Percentiles rank a stretch among this genome's conserved stretches.
phyloP scores from a whole-genome alignment of 2,113 vertebrate genomes.

The Rhinopomastus cyanomelas region DNA sequence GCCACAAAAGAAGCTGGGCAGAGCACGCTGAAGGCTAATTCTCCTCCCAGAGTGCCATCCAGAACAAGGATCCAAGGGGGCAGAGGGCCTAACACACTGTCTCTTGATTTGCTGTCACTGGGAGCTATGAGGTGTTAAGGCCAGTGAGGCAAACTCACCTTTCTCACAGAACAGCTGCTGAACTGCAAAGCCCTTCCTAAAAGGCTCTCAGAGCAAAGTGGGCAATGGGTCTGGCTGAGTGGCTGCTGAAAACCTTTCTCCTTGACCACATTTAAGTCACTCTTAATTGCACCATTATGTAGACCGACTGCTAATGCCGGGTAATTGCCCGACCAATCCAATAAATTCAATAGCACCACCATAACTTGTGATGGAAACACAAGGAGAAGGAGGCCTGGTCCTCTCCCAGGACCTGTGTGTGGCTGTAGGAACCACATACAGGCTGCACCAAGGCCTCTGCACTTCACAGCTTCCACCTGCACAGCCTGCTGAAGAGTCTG shows the following conservation, averaged over 20 bases:
- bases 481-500: not conserved
- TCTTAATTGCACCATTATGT: conserved; percentile 10
- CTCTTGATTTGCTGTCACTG: not conserved
- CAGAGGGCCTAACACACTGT: not conserved
- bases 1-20: not conserved
- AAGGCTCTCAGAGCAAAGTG: not conserved
- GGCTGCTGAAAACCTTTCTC: conserved; percentile 8
- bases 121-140: not conserved
- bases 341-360: not conserved
- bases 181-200: not conserved
- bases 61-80: not conserved
- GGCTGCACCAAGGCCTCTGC: not conserved
- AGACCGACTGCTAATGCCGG: not conserved
- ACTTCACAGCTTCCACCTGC: not conserved
- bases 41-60: not conserved
- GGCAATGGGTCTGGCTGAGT: not conserved
- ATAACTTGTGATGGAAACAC: not conserved
- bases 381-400: not conserved
- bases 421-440: not conserved
- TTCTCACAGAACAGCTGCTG: not conserved
- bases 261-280: not conserved
- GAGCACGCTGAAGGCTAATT: not conserved
- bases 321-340: not conserved
- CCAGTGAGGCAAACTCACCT: not conserved
- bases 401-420: not conserved